A percentile compares a stretch with the other conserved stretches of the same genome.
Conservation (phyloP, 2,113 vertebrate genomes). For the Malaclemys terrapin region DNA sequence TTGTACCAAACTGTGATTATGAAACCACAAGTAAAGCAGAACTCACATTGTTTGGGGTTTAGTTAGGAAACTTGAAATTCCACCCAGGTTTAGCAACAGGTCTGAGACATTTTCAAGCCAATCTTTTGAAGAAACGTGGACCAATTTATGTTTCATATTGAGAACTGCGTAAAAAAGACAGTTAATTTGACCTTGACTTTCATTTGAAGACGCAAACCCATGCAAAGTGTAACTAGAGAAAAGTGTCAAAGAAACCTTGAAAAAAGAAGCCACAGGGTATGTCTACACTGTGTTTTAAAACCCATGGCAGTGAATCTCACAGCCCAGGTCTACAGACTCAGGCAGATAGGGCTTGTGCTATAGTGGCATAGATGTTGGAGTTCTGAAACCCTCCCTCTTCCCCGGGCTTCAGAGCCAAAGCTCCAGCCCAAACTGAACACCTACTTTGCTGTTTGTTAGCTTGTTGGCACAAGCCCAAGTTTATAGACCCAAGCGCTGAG, state of each 20-base stretch:
- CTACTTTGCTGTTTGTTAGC: not conserved
- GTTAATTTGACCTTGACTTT: rapidly evolving
- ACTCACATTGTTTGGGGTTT: not conserved
- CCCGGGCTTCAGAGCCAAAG: not conserved
- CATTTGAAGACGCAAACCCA: not conserved
- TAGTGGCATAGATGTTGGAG: no score
- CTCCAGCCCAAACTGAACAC: not conserved
- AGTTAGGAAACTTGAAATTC: not conserved
- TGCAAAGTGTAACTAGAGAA: not conserved
- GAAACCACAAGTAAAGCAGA: not conserved
- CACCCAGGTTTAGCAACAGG: not conserved
- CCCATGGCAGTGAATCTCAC: no score
- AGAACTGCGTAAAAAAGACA: not conserved
- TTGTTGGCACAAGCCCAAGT: not conserved
- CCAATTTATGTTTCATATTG: not conserved
- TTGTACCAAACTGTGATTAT: not conserved
- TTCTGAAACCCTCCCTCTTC: no score
- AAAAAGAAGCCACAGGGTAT: not conserved
- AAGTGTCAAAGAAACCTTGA: rapidly evolving
- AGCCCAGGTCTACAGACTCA: no score
- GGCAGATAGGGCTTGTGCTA: no score
- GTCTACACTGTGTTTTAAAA: not conserved
- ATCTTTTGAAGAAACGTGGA: not conserved
- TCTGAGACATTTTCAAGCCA: not conserved
- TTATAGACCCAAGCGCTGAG: not conserved